phyloP scores from a whole-genome alignment of 2,113 vertebrate genomes.

The Ramphastos sulfuratus region DNA sequence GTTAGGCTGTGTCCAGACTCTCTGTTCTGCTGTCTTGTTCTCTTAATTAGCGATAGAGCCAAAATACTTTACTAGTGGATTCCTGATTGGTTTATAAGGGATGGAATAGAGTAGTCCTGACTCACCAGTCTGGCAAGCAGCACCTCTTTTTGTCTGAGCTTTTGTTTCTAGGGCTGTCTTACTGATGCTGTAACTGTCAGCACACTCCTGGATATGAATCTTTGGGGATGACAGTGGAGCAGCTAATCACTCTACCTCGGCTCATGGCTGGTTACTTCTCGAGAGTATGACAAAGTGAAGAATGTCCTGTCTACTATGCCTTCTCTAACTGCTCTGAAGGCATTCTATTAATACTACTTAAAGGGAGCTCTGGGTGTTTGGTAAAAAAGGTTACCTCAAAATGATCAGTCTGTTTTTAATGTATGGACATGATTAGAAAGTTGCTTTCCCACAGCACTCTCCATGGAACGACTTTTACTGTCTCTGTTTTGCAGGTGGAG shows the following conservation, averaged over 20 bases:
- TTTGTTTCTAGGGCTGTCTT: neutral
- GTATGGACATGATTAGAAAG: neutral
- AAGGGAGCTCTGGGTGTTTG: neutral
- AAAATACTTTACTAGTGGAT: neutral
- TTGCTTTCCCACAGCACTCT: neutral
- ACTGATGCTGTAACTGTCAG: neutral
- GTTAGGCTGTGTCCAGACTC: neutral
- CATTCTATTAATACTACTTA: neutral
- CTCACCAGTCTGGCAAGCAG: neutral
- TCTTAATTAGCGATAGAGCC: neutral
- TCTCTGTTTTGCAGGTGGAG: constrained; percentile 72
- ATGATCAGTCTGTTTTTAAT: neutral
- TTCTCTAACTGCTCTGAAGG: neutral
- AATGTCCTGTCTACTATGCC: neutral
- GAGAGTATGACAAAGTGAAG: neutral
- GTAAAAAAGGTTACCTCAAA: neutral
- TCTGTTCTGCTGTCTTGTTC: neutral
- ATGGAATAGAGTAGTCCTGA: neutral
- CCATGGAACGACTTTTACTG: neutral
- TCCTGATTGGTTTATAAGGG: neutral
- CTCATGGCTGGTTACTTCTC: neutral
- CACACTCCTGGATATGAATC: neutral
- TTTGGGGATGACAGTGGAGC: neutral
- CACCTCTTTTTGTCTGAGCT: neutral
- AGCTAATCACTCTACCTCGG: neutral